phyloP scores from a whole-genome alignment of 2,113 vertebrate species.

The Dasyornis broadbenti region DNA sequence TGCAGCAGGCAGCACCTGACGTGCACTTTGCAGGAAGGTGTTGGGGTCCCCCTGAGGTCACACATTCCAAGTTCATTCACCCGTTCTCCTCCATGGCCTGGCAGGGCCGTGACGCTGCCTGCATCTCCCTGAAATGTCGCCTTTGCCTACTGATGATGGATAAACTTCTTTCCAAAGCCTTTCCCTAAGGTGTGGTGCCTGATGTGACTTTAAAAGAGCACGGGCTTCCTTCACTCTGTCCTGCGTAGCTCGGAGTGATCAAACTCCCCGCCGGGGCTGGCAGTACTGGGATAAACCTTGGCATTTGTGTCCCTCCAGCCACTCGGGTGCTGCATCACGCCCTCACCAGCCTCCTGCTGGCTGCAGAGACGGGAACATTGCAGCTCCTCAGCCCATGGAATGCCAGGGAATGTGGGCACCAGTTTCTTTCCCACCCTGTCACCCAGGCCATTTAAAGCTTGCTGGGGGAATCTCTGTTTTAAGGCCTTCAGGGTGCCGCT shows the following conservation, averaged over 20 bases:
- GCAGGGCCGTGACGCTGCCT: neutral
- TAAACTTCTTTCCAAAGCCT: neutral
- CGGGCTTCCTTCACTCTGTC: fast-evolving
- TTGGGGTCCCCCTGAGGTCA: neutral
- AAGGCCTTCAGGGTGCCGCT: neutral
- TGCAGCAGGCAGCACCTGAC: neutral
- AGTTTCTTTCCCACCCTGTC: neutral
- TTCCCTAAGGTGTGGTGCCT: neutral
- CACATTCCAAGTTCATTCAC: neutral
- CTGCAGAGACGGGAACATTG: neutral
- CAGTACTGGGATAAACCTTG: neutral
- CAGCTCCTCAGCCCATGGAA: neutral
- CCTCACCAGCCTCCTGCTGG: neutral
- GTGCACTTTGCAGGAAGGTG: fast-evolving
- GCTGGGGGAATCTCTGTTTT: neutral
- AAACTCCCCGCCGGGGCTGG: fast-evolving
- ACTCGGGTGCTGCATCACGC: fast-evolving
- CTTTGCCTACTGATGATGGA: neutral
- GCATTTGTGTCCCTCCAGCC: neutral
- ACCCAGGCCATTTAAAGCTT: neutral
- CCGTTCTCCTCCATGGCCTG: fast-evolving
- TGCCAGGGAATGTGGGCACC: neutral
- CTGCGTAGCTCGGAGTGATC: fast-evolving
- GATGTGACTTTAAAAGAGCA: neutral
- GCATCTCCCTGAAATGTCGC: neutral